A percentile compares a stretch with the other conserved stretches of the same genome.
These are phyloP conservation scores for Zaprionus kolodkinae DNA, from an alignment of 1,140 invertebrate species.

Conservation along the genomic window DNA sequence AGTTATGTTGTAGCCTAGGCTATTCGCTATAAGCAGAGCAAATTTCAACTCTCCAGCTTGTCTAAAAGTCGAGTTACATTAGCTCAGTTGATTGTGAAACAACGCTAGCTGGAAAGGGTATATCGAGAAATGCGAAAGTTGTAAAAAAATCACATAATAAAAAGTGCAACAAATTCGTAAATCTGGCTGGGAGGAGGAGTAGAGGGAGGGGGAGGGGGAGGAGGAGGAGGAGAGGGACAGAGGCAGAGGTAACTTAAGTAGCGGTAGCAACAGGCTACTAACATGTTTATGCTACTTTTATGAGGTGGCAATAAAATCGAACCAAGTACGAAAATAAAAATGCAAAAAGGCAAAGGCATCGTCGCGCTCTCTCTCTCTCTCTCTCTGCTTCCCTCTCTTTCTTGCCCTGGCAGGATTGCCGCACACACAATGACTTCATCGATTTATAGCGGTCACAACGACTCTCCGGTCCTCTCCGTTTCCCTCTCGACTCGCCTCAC, in stretches of 20 bases:
- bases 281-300: slow-evolving; percentile 83
- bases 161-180: slow-evolving; percentile 70
- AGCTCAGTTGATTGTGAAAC: neutral
- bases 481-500: neutral
- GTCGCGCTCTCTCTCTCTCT: neutral
- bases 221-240: neutral
- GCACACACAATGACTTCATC: slow-evolving; percentile 78
- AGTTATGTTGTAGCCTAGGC: neutral
- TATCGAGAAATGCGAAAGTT: slow-evolving; percentile 2
- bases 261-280: slow-evolving; percentile 82
- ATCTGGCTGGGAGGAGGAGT: slow-evolving; percentile 13
- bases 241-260: slow-evolving; percentile 67
- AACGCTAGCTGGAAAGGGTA: neutral
- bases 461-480: slow-evolving; percentile 1
- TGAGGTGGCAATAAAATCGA: slow-evolving; percentile 81
- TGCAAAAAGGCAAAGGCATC: slow-evolving; percentile 51
- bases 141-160: slow-evolving; percentile 49
- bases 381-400: neutral
- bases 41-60: neutral
- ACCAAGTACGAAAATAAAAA: slow-evolving; percentile 76
- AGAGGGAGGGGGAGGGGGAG: neutral
- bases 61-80: neutral
- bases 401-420: slow-evolving; percentile 26
- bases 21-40: neutral
- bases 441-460: slow-evolving; percentile 78